Evolutionary conservation across 2,888 invertebrate species (phyloP), one percentile per base, ranked within the genome.

Genomic region (Dicyrtomina minuta): DNA sequence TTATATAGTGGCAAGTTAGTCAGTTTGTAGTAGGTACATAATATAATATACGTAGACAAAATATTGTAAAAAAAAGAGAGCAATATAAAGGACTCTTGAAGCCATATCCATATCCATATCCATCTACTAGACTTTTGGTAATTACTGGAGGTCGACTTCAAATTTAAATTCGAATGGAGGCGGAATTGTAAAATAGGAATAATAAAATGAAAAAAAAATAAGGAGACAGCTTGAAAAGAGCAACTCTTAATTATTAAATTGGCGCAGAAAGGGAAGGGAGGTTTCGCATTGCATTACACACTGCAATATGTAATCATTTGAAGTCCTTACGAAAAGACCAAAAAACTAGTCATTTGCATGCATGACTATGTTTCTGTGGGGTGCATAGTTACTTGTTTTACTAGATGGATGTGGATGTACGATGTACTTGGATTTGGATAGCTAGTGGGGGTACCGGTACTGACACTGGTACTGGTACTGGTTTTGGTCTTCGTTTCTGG

Each of bases 201-300:
- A n/a, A 26, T 26, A 55, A 13, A 46, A 15, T 61, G 22, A 10
- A 3, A 43, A 12, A 46, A 44, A 61, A 44, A 60, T n/a, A n/a
- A n/a, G n/a, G n/a, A n/a, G 22, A 39, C 20, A n/a, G 22, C 44
- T 20, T 46, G n/a, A 43, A 44, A 3, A 44, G 17, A 58, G n/a
- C 61, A 49, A 22, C 6, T 22, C 24, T 46, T 46, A 61, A 61
- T 46, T 61, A 61, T 61, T 46, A 27, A 61, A 61, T 61, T 46
- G 61, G 27, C 61, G 17, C 6, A 27, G 61, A 22, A 24, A 24
- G 46, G 46, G 43, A 60, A 39, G 43, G 55, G 58, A 58, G 58
- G 26, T 41, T 61, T 46, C 44, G 26, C 61, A 44, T 58, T 33
- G 33, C 33, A 39, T 39, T 58, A 13, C 39, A 56, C n/a, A 33